Conservation (phyloP, 1,140 invertebrate genomes). For the Hestina assimilis region DNA sequence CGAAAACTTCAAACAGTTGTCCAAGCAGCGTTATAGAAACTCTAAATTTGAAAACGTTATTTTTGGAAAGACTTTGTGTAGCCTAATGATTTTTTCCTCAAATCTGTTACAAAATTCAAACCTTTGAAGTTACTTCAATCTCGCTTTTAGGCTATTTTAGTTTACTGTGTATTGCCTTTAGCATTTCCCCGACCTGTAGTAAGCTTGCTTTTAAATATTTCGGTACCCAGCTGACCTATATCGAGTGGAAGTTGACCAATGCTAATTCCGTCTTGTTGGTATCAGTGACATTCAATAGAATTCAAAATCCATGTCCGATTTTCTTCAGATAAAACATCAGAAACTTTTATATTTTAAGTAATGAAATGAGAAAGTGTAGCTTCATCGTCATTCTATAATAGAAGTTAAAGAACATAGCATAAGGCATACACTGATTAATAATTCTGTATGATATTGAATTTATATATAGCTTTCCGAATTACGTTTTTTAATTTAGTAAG, state of each 20-base stretch:
- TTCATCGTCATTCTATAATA: too few species aligned
- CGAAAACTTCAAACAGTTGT: too few species aligned
- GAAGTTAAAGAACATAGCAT: too few species aligned
- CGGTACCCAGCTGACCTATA: not conserved
- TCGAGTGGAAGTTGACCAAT: not conserved
- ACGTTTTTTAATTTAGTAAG: not conserved
- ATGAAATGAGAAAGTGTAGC: too few species aligned
- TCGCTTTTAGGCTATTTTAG: not conserved
- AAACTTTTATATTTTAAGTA: too few species aligned
- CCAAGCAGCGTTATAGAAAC: too few species aligned
- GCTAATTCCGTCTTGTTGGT: not conserved
- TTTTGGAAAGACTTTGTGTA: not conserved
- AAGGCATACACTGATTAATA: too few species aligned
- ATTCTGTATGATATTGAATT: too few species aligned
- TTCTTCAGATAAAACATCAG: too few species aligned
- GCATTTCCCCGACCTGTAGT: not conserved
- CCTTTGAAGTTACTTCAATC: not conserved
- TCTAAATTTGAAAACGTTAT: too few species aligned
- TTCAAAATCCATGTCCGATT: too few species aligned
- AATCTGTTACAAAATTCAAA: slow-evolving; percentile 1
- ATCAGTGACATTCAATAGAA: not conserved
- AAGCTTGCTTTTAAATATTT: slow-evolving; percentile 5
- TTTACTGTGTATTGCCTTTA: not conserved
- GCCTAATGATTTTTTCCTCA: not conserved
- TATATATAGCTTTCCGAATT: not conserved